These are phyloP conservation scores for Ganaspis brasiliensis DNA, from an alignment of 2,888 invertebrate genomes.

Conservation along the genomic window DNA sequence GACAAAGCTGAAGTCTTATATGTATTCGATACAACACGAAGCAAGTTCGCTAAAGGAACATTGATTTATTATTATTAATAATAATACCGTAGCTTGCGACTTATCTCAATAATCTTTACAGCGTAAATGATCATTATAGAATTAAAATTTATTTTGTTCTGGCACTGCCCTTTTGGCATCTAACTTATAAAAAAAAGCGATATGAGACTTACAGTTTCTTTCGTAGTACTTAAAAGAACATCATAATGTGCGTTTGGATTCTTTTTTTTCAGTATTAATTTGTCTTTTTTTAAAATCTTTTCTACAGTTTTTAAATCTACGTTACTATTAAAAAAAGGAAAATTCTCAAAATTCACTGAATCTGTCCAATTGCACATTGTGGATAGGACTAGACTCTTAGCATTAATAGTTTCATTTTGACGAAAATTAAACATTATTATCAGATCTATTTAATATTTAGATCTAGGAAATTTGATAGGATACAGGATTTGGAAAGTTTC, in stretches of 20 bases:
- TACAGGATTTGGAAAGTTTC: too few species aligned
- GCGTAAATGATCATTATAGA: slow-evolving; percentile 9
- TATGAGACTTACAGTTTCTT: background rate
- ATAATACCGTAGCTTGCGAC: slow-evolving; percentile 28
- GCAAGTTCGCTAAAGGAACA: slow-evolving; percentile 37
- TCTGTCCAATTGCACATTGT: slow-evolving; percentile 29
- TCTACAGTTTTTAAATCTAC: background rate
- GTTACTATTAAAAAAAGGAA: background rate
- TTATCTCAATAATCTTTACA: slow-evolving; percentile 30
- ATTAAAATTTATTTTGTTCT: slow-evolving; percentile 21
- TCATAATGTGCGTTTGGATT: slow-evolving; percentile 13
- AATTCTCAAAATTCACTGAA: slow-evolving; percentile 6
- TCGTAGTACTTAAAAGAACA: background rate
- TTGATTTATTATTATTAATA: slow-evolving; percentile 28
- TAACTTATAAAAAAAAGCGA: slow-evolving; percentile 21
- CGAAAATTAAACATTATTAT: background rate
- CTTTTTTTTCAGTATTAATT: background rate
- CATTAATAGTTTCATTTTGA: background rate
- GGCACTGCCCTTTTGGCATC: slow-evolving; percentile 37
- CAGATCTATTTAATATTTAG: background rate
- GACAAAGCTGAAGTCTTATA: slow-evolving; percentile 31
- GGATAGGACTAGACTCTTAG: slow-evolving; percentile 12
- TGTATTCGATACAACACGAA: slow-evolving; percentile 35
- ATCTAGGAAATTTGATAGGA: too few species aligned
- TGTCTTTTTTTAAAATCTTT: background rate